phyloP scores from a whole-genome alignment of 2,797 vertebrate species.

The Platyrinchus mystaceus region DNA sequence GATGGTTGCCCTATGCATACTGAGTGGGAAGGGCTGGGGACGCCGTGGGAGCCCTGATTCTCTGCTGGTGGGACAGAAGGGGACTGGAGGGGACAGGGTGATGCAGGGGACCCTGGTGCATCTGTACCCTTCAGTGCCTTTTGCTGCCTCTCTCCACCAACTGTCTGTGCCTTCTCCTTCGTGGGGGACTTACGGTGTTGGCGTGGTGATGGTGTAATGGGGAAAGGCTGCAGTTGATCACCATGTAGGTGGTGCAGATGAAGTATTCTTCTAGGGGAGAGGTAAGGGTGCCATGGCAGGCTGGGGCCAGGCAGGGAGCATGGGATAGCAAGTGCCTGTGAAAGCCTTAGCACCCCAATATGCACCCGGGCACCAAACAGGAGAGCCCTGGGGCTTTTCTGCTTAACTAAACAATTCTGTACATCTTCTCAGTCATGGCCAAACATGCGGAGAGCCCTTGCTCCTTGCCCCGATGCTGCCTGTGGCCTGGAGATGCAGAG shows the following conservation, averaged over 20 bases:
- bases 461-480: fast-evolving
- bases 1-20: background rate
- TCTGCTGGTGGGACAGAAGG: background rate
- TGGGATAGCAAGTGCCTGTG: fast-evolving
- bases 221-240: background rate
- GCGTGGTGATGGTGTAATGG: fast-evolving
- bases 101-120: background rate
- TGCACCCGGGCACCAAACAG: background rate
- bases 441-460: background rate
- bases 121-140: background rate
- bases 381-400: background rate
- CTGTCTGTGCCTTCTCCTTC: background rate
- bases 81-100: fast-evolving
- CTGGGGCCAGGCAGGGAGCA: background rate
- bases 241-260: fast-evolving
- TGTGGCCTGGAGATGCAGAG: background rate
- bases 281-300: too few relatives aligned
- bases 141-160: background rate
- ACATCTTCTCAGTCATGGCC: background rate
- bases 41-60: background rate
- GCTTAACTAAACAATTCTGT: background rate
- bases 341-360: background rate
- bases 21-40: fast-evolving
- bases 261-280: background rate
- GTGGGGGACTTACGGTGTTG: fast-evolving